Evolutionary conservation across 2,888 invertebrate species (phyloP).

Genomic region (Rosalia funebris): DNA sequence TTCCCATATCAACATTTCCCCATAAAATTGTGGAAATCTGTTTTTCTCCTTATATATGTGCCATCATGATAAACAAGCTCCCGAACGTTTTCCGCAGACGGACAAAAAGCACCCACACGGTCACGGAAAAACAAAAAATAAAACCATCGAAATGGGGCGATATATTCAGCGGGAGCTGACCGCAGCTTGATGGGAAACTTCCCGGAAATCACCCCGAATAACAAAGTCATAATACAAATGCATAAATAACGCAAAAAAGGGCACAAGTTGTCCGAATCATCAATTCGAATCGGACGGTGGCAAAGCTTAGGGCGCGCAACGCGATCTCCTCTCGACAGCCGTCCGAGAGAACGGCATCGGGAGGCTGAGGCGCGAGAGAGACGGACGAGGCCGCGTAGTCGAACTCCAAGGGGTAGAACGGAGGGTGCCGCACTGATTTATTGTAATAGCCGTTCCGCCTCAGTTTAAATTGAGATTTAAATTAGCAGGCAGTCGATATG

Average conservation of each 20-base stretch:
- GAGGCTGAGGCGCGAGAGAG: background rate
- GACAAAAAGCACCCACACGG: too few species aligned
- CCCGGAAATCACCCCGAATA: slow-evolving; percentile 42
- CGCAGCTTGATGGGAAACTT: slow-evolving; percentile 20
- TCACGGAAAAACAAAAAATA: background rate
- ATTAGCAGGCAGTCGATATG: slow-evolving; percentile 58
- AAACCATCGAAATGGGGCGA: background rate
- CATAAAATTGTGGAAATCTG: too few species aligned
- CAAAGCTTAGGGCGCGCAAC: slow-evolving; percentile 10
- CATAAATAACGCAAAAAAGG: slow-evolving; percentile 37
- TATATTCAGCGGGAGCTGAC: slow-evolving; percentile 9
- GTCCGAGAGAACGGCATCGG: background rate
- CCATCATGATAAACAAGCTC: background rate
- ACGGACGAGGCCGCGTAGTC: background rate
- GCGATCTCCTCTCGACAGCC: background rate
- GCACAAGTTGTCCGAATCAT: slow-evolving; percentile 35
- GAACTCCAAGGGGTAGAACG: slow-evolving; percentile 27
- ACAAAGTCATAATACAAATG: slow-evolving; percentile 40
- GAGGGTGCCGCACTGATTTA: slow-evolving; percentile 61
- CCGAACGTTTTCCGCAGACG: background rate
- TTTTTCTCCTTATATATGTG: too few species aligned
- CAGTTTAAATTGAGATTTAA: slow-evolving; percentile 65
- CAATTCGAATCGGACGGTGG: slow-evolving; percentile 31
- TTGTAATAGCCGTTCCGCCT: slow-evolving; percentile 63
- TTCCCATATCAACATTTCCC: too few species aligned